Base-by-base conservation (phyloP, 2,888 invertebrate genomes). In the Xestoiulus laeticollis region DNA sequence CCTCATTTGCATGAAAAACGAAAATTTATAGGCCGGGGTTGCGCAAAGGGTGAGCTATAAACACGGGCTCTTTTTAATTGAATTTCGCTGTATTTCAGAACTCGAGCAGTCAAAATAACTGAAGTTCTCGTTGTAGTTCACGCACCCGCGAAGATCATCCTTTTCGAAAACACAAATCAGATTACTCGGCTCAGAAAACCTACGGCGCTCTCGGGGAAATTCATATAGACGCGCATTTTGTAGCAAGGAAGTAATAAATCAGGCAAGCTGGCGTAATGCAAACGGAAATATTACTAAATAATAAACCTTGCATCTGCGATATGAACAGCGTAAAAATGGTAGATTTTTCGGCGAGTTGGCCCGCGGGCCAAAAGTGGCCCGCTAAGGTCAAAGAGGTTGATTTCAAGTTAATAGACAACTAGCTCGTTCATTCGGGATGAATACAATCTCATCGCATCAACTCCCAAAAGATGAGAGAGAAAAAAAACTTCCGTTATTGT, bases 151-250 rank as follows among this genome's bases (percentile, higher is more conserved):
- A 26, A 68, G 59, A 68, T 68, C 59, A 22, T 68, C 59, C 26
- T 68, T 68, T 68, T 68, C 22, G 53, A 68, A 68, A 68, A 68
- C 59, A 68, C 59, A 68, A 68, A 68, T 68, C 59, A 68, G 59
- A 68, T 68, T 68, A 68, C 22, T n/a, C 59, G 59, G 59, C 59
- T 68, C 59, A 68, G 22, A 22, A 68, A 68, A 68, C 59, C 59
- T 68, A 68, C 59, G 22, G 59, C 59, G 53, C 59, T 68, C 59
- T 26, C 6, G 59, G 59, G 22, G 4, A 68, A 68, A 68, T 68
- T 68, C 59, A 26, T 26, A 8, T 22, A 16, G 22, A 68, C 22
- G 22, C 59, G 22, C 22, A 68, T 5, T 68, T 68, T 68, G 22
- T 22, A 8, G 59, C 5, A 10, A 68, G 5, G 59, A 53, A n/a